Conservation (phyloP, 2,888 invertebrate genomes). For the Lutraria lutraria region DNA sequence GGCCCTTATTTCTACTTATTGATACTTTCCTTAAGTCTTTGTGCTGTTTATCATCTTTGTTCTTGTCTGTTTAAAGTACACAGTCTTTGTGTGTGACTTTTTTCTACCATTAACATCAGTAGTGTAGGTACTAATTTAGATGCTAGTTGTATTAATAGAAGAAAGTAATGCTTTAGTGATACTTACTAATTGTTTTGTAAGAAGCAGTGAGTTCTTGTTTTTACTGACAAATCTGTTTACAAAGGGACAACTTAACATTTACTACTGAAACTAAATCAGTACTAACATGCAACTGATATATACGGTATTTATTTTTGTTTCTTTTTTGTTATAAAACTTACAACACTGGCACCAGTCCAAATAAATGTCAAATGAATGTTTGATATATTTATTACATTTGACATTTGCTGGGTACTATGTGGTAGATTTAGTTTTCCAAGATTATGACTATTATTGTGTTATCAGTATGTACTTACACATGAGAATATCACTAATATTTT, state of each 20-base stretch:
- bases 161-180: neutral
- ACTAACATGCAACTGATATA: constrained; percentile 14
- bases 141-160: neutral
- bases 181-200: constrained; percentile 9
- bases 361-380: constrained; percentile 5
- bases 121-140: neutral
- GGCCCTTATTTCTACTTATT: neutral
- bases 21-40: neutral
- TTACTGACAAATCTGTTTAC: neutral
- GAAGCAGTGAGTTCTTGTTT: neutral
- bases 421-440: neutral
- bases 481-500: constrained; percentile 6
- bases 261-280: neutral
- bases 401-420: neutral
- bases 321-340: neutral
- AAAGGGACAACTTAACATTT: neutral
- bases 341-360: constrained; percentile 15
- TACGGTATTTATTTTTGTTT: neutral
- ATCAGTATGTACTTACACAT: neutral
- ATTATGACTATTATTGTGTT: neutral
- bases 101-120: neutral
- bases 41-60: constrained; percentile 5
- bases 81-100: neutral
- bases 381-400: constrained; percentile 3
- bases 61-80: neutral